These are phyloP conservation scores for Diachrysia chrysitis DNA, from an alignment of 2,888 invertebrate genomes.

Conservation along the genomic window DNA sequence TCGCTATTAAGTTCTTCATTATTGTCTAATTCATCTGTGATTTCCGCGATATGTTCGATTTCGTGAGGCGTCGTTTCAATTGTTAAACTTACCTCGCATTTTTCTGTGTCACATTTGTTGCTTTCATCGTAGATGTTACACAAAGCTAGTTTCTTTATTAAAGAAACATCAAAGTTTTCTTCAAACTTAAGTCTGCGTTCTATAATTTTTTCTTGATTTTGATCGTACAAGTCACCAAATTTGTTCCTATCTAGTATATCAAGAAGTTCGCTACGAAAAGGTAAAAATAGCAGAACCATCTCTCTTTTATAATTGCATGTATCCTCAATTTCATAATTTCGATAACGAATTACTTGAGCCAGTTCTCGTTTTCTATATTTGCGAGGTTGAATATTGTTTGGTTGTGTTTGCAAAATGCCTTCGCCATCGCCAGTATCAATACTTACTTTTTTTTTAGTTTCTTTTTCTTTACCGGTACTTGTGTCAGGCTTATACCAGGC, in stretches of 20 bases:
- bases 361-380: neutral
- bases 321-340: neutral
- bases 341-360: neutral
- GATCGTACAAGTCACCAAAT: neutral
- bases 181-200: neutral
- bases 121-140: neutral
- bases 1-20: neutral
- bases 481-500: neutral
- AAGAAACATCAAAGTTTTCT: neutral
- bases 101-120: neutral
- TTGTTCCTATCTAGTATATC: neutral
- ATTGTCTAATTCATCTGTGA: neutral
- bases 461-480: neutral
- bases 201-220: neutral
- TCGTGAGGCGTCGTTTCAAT: neutral
- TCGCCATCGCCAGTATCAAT: neutral
- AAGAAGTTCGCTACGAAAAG: neutral
- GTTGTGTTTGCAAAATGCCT: neutral
- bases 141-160: neutral
- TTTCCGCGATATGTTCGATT: neutral
- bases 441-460: neutral
- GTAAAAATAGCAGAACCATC: constrained; percentile 5
- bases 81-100: neutral
- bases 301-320: neutral
- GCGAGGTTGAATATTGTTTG: neutral